Conservation (phyloP, 2,888 invertebrate species). For the Plagodis dolabraria region DNA sequence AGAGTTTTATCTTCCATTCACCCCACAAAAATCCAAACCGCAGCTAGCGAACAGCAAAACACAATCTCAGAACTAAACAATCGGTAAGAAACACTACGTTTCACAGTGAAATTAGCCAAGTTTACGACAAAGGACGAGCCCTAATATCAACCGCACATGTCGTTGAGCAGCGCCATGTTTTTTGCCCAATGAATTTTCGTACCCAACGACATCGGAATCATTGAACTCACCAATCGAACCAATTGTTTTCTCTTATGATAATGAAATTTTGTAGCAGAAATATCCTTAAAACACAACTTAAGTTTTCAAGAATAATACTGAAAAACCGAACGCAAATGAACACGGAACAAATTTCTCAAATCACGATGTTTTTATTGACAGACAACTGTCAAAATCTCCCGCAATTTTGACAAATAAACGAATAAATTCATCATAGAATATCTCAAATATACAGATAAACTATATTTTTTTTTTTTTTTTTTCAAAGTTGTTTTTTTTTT, state of each 20-base stretch:
- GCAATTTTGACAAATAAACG: constrained; percentile 64
- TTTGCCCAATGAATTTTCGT: constrained; percentile 58
- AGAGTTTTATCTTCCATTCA: constrained; percentile 66
- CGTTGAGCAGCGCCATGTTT: constrained; percentile 78
- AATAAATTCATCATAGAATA: too few species aligned
- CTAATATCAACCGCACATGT: constrained; percentile 80
- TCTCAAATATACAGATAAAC: constrained; percentile 37
- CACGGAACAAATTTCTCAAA: constrained; percentile 54
- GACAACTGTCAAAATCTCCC: constrained; percentile 81
- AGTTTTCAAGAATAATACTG: too few species aligned
- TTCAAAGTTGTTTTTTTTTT: too few species aligned
- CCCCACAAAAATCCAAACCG: constrained; percentile 60
- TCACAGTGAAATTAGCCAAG: constrained; percentile 57
- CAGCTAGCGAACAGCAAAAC: constrained; percentile 58
- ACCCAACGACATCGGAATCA: constrained; percentile 47
- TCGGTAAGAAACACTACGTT: constrained; percentile 49
- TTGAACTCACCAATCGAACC: constrained; percentile 66
- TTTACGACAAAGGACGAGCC: constrained; percentile 72
- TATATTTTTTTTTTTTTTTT: background rate
- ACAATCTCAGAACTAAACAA: constrained; percentile 57
- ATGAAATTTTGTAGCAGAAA: constrained; percentile 1
- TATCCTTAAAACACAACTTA: too few species aligned
- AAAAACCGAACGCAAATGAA: background rate
- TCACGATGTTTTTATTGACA: constrained; percentile 80
- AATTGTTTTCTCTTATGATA: constrained; percentile 39